A percentile compares a stretch with the other conserved stretches of the same genome.
Conservation (phyloP, 1,140 invertebrate species). For the Rhopalosiphum maidis region DNA sequence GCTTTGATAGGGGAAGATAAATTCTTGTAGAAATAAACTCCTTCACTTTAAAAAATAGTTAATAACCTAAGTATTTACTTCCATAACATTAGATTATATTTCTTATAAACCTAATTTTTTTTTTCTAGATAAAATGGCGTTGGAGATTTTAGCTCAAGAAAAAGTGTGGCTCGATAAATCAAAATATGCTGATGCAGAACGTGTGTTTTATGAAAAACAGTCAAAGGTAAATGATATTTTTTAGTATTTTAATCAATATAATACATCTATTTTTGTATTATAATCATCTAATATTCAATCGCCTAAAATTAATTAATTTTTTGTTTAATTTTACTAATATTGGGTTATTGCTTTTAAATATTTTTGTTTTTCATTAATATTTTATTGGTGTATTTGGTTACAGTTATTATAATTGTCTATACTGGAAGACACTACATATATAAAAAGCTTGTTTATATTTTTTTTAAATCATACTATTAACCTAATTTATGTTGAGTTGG, state of each 20-base stretch:
- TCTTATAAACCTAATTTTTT: background rate
- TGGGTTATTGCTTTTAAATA: background rate
- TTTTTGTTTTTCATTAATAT: background rate
- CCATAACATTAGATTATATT: background rate
- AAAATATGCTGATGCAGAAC: constrained; percentile 71
- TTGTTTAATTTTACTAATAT: background rate
- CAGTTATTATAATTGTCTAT: background rate
- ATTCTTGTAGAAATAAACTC: too few species aligned
- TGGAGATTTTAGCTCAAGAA: constrained; percentile 64
- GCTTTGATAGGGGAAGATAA: too few species aligned
- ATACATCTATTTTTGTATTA: background rate
- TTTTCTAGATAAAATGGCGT: constrained; percentile 55
- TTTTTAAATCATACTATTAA: background rate
- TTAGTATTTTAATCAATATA: background rate
- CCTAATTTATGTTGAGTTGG: background rate
- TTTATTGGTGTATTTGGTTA: background rate
- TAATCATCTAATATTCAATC: background rate
- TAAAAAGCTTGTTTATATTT: background rate
- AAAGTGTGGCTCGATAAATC: constrained; percentile 70
- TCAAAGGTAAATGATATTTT: constrained; percentile 65
- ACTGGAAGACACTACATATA: background rate
- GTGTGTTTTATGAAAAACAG: constrained; percentile 68
- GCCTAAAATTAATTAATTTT: background rate
- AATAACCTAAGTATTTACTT: background rate
- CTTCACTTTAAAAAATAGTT: too few species aligned